These are phyloP conservation scores for Drosophila asahinai DNA, from an alignment of 1,140 invertebrate genomes.

Conservation along the genomic window DNA sequence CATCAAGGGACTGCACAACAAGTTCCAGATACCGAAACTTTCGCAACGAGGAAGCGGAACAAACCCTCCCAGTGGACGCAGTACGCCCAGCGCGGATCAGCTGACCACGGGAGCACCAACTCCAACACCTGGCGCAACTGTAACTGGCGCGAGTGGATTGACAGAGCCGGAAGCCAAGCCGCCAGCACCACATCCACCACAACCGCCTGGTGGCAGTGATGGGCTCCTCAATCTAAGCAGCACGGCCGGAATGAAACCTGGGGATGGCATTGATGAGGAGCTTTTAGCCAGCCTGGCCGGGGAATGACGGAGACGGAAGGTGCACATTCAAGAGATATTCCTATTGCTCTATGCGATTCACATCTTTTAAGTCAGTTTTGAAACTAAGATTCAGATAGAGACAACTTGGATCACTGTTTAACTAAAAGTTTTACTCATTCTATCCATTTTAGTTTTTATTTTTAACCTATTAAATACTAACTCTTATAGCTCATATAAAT, in stretches of 20 bases:
- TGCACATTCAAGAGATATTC: constrained; percentile 26
- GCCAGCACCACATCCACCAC: constrained; percentile 15
- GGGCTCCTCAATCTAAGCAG: constrained; percentile 41
- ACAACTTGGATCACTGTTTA: neutral
- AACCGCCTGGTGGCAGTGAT: constrained; percentile 24
- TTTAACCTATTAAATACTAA: neutral
- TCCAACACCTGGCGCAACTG: constrained; percentile 11
- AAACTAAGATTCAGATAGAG: neutral
- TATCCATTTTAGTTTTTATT: neutral
- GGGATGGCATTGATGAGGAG: constrained; percentile 72
- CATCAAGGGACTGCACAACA: constrained; percentile 92
- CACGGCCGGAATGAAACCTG: constrained; percentile 15
- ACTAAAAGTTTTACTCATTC: constrained; percentile 5
- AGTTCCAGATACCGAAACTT: constrained; percentile 94
- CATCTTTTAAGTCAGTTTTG: constrained; percentile 17
- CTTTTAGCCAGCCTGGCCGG: constrained; percentile 70
- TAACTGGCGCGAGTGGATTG: constrained; percentile 1
- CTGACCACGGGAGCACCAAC: constrained; percentile 6
- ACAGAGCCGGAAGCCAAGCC: constrained; percentile 20
- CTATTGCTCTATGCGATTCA: constrained; percentile 43
- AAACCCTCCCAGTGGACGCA: constrained; percentile 28
- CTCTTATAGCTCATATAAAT: constrained; percentile 8
- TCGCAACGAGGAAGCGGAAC: constrained; percentile 84
- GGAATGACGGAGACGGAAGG: constrained; percentile 56
- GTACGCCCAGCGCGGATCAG: constrained; percentile 14